Evolutionary conservation across 1,140 invertebrate species (phyloP), one percentile per base, ranked within the genome.

Genomic region (Colletes gigas): DNA sequence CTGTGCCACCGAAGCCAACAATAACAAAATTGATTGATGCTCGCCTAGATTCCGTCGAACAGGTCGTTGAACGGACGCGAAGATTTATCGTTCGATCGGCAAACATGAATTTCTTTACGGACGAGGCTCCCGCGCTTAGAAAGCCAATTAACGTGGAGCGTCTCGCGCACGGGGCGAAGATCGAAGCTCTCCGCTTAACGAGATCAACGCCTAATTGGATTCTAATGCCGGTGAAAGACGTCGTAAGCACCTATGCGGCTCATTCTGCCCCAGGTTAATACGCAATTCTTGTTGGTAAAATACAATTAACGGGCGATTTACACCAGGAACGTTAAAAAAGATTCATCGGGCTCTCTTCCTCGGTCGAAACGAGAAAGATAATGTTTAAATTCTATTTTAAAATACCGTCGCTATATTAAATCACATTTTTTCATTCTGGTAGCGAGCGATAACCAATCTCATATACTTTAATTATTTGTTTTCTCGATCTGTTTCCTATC

Each of bases 71-170:
- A 81, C 44, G 52, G 4, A 81, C 83, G 79, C 74, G 77, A n/a
- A 78, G 77, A 79, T 67, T 39, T 85, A 88, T 83, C 68, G 81
- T 44, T 57, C 54, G 52, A 54, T 44, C 14, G 14, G n/a, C 1
- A 1, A 12, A 12, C 68, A 10, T n/a, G 9, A 7, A 6, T 19
- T 54, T 15, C 12, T 8, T 50, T 5, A n/a, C 0, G 3, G 52
- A 39, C 52, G 12, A 50, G 55, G 5, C 14, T 15, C 17, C 9
- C 7, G 8, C 17, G 21, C 30, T 54, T 54, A 17, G n/a, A 54
- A 30, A 54, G 17, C 17, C 44, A 12, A 30, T 39, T 17, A 70
- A 62, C 75, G 75, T 59, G 9, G 59, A 21, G 1, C 60, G 60
- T 54, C 7, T 39, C 44, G 3, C 47, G 57, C 50, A 59, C 66